Evolutionary conservation across 2,888 invertebrate species (phyloP).

Genomic region (Griposia aprilina): DNA sequence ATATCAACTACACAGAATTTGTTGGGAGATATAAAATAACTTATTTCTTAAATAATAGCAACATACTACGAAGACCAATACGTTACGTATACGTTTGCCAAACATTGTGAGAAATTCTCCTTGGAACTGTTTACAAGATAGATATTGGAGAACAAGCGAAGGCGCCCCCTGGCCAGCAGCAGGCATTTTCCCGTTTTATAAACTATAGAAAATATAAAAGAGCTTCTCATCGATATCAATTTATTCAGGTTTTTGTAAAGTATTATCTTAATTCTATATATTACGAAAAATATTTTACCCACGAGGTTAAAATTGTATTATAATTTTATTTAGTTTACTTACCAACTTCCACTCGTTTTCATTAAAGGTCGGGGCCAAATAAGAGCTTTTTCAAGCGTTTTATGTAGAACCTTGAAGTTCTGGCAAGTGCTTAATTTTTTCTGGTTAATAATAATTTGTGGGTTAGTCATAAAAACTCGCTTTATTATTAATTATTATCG

Average conservation of each 20-base stretch:
- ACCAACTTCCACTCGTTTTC: constrained; percentile 45
- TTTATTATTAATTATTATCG: constrained; percentile 26
- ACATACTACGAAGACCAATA: not conserved
- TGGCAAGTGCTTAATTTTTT: constrained; percentile 50
- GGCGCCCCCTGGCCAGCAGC: too few relatives aligned
- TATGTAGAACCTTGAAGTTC: constrained; percentile 45
- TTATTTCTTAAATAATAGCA: not conserved
- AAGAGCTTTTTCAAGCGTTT: constrained; percentile 42
- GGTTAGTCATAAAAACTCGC: constrained; percentile 29
- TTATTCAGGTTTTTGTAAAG: not conserved
- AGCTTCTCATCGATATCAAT: too few relatives aligned
- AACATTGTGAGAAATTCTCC: not conserved
- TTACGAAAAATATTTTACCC: not conserved
- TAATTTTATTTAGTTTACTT: constrained; percentile 38
- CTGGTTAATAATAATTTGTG: constrained; percentile 42
- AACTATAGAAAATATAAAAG: not conserved
- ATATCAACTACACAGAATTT: not conserved
- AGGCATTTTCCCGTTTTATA: not conserved
- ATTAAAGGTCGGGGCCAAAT: constrained; percentile 39
- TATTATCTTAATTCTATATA: constrained; percentile 1
- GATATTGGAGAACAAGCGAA: not conserved
- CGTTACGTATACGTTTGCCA: not conserved
- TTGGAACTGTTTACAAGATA: not conserved
- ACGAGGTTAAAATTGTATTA: constrained; percentile 17
- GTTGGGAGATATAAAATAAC: not conserved